These are phyloP conservation scores for Microctenopoma stevenorrisi DNA, from an alignment of 2,797 vertebrate species.

Conservation along the genomic window DNA sequence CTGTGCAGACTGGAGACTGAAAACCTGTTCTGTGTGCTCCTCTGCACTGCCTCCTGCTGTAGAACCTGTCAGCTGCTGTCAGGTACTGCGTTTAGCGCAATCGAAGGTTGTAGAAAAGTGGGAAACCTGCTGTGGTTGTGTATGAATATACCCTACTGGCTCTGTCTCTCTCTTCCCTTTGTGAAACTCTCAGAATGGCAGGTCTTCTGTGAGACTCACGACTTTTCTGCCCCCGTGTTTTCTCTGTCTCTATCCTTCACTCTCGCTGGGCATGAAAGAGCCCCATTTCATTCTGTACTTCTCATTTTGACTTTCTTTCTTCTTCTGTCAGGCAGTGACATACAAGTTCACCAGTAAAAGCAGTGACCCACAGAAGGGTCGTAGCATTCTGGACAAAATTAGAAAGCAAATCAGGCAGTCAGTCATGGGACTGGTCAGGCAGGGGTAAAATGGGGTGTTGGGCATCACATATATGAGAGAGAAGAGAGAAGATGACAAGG, in stretches of 20 bases:
- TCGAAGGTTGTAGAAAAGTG: slow-evolving; percentile 36
- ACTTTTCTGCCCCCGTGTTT: slow-evolving; percentile 36
- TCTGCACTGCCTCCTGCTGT: slow-evolving; percentile 41
- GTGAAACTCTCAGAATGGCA: slow-evolving; percentile 60
- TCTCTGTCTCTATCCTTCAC: slow-evolving; percentile 32
- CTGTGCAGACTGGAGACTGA: slow-evolving; percentile 46
- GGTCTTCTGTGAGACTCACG: slow-evolving; percentile 31
- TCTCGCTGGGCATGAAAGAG: slow-evolving; percentile 51
- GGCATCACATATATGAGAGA: slow-evolving; percentile 11
- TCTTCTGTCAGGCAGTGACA: slow-evolving; percentile 52
- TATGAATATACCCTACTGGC: slow-evolving; percentile 37
- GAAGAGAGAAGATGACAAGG: slow-evolving; percentile 33
- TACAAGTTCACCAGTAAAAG: slow-evolving; percentile 55
- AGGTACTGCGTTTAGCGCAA: slow-evolving; percentile 37
- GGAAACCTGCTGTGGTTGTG: slow-evolving; percentile 41
- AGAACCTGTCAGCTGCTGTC: slow-evolving; percentile 57
- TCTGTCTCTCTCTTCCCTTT: slow-evolving; percentile 42
- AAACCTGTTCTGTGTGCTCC: slow-evolving; percentile 30
- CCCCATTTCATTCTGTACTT: slow-evolving; percentile 30
- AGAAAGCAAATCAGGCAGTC: slow-evolving; percentile 59
- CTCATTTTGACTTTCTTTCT: slow-evolving; percentile 30
- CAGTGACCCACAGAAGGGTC: slow-evolving; percentile 61
- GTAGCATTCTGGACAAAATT: slow-evolving; percentile 52
- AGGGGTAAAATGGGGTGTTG: slow-evolving; percentile 21
- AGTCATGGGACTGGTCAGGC: slow-evolving; percentile 34